Base-by-base conservation (phyloP, 1,140 invertebrate genomes). In the Tetraneura akinire region DNA sequence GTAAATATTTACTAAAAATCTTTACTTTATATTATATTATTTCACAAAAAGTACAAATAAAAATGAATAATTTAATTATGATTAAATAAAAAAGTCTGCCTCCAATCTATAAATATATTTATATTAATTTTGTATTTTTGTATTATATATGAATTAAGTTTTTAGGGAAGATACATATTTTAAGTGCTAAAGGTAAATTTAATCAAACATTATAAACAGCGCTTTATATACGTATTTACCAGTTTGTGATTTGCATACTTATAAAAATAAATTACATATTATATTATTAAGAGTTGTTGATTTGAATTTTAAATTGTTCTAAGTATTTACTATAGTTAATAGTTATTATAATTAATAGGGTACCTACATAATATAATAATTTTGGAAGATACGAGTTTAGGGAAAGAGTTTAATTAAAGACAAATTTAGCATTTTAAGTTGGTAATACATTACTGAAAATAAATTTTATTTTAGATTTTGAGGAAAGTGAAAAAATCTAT, bases 91-190 rank as follows among this genome's bases (percentile, higher is more conserved):
- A n/a, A 76, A 60, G 53, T 62, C 71, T 57, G 49, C 51, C 71
- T 76, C 51, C 14, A 16, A 62, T 60, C 16, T 78, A 78, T 45
- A 18, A 78, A 78, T 18, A 76, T 78, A 60, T 60, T 23, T 26
- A 14, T 78, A 60, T 47, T 57, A 29, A 47, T 78, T 78, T 62
- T 78, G 13, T 78, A 78, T 62, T 78, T 78, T 78, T 78, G 74
- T 78, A 78, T 78, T 42, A 76, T 76, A 55, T 18, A 32, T n/a
- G n/a, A 55, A 76, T 76, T 76, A 76, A 32, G 32, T 42, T 76
- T 60, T 26, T 49, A 14, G 37, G 57, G 18, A 10, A 51, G 3
- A 37, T 37, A 4, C 32, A 26, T 37, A 60, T 45, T 60, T 76
- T 51, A 32, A 71, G 10, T 70, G 18, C 42, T 14, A 37, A 4